Conservation (phyloP, 2,797 vertebrate genomes). For the Delichon dasypus region DNA sequence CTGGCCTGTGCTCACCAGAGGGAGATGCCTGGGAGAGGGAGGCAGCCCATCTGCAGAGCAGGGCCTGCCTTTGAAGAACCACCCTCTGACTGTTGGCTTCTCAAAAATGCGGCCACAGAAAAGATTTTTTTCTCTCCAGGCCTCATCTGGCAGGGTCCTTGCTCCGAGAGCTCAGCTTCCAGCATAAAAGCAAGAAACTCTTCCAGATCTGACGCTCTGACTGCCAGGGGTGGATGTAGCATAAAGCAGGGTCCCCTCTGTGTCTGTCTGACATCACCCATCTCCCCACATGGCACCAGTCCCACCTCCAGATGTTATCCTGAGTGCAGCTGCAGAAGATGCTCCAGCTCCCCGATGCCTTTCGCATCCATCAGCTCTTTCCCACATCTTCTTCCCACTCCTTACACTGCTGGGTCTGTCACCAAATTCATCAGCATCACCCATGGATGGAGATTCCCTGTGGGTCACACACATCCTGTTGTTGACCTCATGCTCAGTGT, state of each 20-base stretch:
- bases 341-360: background rate
- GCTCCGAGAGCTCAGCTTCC: background rate
- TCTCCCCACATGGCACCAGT: background rate
- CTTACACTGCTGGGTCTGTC: background rate
- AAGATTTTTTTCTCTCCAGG: slow-evolving; percentile 21
- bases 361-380: background rate
- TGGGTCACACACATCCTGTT: background rate
- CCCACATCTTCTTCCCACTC: background rate
- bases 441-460: background rate
- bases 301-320: background rate
- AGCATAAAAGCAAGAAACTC: background rate
- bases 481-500: background rate
- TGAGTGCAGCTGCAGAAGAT: background rate
- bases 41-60: slow-evolving; percentile 12
- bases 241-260: background rate
- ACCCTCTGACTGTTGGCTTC: slow-evolving; percentile 2
- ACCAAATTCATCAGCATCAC: background rate
- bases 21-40: background rate
- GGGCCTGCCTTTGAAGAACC: slow-evolving; percentile 36
- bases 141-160: background rate
- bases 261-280: background rate
- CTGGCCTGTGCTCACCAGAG: background rate
- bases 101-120: slow-evolving; percentile 19
- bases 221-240: background rate
- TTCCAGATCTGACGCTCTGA: background rate